Evolutionary conservation across 2,888 invertebrate species (phyloP).

Genomic region (Boloria selene): DNA sequence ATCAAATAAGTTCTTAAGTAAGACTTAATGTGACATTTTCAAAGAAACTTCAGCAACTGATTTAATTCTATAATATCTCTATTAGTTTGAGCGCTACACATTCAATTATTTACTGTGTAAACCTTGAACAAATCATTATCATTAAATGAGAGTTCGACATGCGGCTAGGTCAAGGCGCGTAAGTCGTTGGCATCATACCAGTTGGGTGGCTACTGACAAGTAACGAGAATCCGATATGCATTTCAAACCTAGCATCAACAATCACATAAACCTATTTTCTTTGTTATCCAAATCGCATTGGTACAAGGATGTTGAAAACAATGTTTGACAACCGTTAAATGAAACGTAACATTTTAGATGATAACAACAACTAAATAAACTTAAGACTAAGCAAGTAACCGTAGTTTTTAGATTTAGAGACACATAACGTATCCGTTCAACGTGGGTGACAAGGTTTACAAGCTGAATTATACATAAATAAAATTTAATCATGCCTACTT

Average conservation of each 20-base stretch:
- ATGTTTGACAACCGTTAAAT: not conserved
- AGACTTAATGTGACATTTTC: too few species aligned
- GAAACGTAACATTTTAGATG: not conserved
- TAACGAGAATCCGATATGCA: slow-evolving; percentile 38
- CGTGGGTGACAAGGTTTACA: too few species aligned
- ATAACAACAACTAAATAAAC: not conserved
- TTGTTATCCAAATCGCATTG: slow-evolving; percentile 9
- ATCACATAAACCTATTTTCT: slow-evolving; percentile 28
- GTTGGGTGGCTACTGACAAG: slow-evolving; percentile 49
- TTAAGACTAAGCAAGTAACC: too few species aligned
- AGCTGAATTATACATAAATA: too few species aligned
- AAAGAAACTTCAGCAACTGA: too few species aligned
- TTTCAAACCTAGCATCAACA: slow-evolving; percentile 38
- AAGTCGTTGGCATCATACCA: slow-evolving; percentile 74
- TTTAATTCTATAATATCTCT: not conserved
- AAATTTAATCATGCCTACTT: too few species aligned
- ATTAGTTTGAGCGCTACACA: not conserved
- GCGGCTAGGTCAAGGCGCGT: slow-evolving; percentile 69
- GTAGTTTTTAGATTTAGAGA: too few species aligned
- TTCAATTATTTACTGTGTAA: not conserved
- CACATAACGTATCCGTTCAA: too few species aligned
- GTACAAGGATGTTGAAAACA: slow-evolving; percentile 17
- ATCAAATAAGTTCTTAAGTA: too few species aligned
- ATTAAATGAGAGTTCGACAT: slow-evolving; percentile 47
- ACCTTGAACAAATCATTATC: slow-evolving; percentile 25